phyloP scores from a whole-genome alignment of 2,113 vertebrate genomes.

The Poecile atricapillus region DNA sequence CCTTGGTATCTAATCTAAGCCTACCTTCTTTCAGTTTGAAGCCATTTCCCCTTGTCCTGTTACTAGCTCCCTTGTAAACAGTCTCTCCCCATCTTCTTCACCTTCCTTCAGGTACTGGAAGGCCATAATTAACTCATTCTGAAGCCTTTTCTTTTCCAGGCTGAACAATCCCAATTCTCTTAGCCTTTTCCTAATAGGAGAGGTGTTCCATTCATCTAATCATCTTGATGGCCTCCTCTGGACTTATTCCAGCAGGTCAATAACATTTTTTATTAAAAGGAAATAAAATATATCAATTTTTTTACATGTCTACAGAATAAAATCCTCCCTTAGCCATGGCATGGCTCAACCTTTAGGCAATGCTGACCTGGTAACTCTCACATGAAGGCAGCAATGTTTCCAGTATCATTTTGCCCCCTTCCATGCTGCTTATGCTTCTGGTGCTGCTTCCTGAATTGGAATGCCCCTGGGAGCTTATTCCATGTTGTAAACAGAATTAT shows the following conservation, averaged over 20 bases:
- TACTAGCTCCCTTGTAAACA: background rate
- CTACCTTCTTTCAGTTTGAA: background rate
- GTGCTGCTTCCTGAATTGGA: accelerated
- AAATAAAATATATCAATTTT: background rate
- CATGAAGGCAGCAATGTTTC: background rate
- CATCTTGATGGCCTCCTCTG: background rate
- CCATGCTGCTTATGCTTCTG: background rate
- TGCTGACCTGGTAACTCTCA: background rate
- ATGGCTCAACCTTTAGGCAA: background rate
- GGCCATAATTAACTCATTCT: background rate
- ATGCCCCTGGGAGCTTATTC: background rate
- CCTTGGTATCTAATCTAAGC: background rate
- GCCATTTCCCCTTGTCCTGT: background rate
- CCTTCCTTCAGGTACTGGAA: background rate
- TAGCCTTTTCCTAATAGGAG: background rate
- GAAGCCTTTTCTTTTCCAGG: background rate
- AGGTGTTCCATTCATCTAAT: background rate
- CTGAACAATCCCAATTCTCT: background rate
- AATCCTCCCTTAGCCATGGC: background rate
- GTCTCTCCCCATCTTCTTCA: background rate
- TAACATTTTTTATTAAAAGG: background rate
- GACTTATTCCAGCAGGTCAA: background rate
- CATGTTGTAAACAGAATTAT: accelerated
- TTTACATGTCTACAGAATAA: background rate
- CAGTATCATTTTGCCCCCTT: background rate